Conservation (phyloP, 2,888 invertebrate genomes). For the Acrocyrtus sp. region DNA sequence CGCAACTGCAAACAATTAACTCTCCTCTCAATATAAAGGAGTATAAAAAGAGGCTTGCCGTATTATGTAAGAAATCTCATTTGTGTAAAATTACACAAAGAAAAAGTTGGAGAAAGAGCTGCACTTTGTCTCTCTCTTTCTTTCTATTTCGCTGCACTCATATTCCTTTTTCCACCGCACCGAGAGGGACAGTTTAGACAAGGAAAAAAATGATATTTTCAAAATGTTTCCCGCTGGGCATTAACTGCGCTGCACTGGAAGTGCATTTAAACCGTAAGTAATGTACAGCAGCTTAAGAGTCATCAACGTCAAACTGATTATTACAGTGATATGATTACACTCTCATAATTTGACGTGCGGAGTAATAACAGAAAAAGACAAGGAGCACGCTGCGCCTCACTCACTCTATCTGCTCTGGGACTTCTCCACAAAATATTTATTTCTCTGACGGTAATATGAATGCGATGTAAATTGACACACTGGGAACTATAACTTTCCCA, state of each 20-base stretch:
- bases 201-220: conserved; percentile 13
- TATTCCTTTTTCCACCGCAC: neutral
- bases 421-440: neutral
- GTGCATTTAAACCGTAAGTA: neutral
- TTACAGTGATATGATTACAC: conserved; percentile 35
- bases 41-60: too few species aligned
- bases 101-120: too few species aligned
- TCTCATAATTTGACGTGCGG: conserved; percentile 19
- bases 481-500: neutral
- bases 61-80: too few species aligned
- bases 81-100: too few species aligned
- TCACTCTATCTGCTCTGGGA: neutral
- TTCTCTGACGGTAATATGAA: neutral
- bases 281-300: conserved; percentile 20
- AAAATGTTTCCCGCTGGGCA: conserved; percentile 30
- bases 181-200: neutral
- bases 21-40: too few species aligned
- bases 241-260: conserved; percentile 11
- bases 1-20: too few species aligned
- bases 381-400: neutral
- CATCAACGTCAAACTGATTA: conserved; percentile 43
- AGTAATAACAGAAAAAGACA: neutral
- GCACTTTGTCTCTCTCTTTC: neutral
- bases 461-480: conserved; percentile 31
- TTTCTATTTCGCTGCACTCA: neutral